These are phyloP conservation scores for Platycheirus rosarum DNA, from an alignment of 2,888 invertebrate genomes.

Conservation along the genomic window DNA sequence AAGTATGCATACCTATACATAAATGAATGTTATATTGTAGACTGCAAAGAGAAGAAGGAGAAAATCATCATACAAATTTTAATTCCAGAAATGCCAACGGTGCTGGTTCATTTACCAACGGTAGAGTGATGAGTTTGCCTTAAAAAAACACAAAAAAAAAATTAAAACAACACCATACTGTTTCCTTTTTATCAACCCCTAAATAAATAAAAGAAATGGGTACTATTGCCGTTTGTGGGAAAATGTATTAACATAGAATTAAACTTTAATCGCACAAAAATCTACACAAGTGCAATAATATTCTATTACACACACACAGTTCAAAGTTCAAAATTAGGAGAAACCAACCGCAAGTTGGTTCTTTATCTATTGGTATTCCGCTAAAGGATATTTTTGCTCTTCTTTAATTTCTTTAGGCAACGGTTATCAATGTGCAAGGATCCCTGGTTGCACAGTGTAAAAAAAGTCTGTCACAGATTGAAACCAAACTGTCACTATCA, in stretches of 20 bases:
- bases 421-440: constrained; percentile 44
- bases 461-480: constrained; percentile 59
- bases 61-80: constrained; percentile 67
- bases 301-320: neutral
- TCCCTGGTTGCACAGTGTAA: constrained; percentile 12
- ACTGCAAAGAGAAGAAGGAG: neutral
- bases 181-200: constrained; percentile 6
- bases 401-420: constrained; percentile 18
- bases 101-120: constrained; percentile 65
- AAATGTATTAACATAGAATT: constrained; percentile 39
- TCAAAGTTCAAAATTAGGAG: constrained; percentile 62
- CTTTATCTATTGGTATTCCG: neutral
- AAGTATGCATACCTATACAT: constrained; percentile 53
- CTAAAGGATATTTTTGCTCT: constrained; percentile 46
- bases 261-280: constrained; percentile 48
- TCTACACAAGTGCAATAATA: constrained; percentile 6
- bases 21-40: constrained; percentile 30
- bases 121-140: constrained; percentile 68
- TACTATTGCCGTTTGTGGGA: constrained; percentile 30
- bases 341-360: constrained; percentile 53
- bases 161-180: neutral
- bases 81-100: constrained; percentile 72
- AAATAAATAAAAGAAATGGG: constrained; percentile 50
- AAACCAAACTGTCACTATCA: constrained; percentile 72
- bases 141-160: constrained; percentile 17